Base-by-base conservation (phyloP, 1,140 invertebrate species). In the Anoplolepis gracilipes region DNA sequence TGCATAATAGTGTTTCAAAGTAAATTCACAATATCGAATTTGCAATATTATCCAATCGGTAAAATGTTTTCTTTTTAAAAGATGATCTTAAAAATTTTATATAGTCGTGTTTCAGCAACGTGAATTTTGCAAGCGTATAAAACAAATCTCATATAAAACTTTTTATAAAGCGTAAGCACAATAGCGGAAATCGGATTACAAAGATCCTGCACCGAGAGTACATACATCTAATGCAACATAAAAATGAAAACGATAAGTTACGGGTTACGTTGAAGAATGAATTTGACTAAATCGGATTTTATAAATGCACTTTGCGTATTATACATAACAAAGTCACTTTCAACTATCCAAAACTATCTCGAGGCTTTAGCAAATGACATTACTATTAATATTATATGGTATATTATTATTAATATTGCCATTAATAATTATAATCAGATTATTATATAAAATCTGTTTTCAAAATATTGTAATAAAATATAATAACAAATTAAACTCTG, bases 211-310 rank as follows among this genome's bases (percentile, higher is more conserved):
- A 16, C 4, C 39, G 13, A 46, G 2, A n/a, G 30, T 30, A 11
- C 33, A 77, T n/a, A n/a, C 8, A 46, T 28, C 4, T 64, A 22
- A 33, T 19, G 30, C 10, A 39, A 67, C 28, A 78, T 33, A 57
- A 10, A 55, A 25, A 57, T 55, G 8, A 33, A 67, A 69, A 69
- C 57, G 7, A 65, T 65, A 55, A 67, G 7, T 67, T 67, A 55
- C 33, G 25, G 13, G 8, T 53, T 39, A 42, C 28, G 10, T 69
- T 69, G 33, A 49, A 49, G 4, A 69, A 11, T 55, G 16, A 69
- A 79, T 57, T 67, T 53, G 30, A 30, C 19, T 42, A n/a, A 69
- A 79, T 69, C 46, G 77, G 62, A 67, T 79, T 36, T 19, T 49
- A 69, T 57, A 57, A 69, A 69, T 77, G 75, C 10, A 62, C 1